Conservation (phyloP, 2,888 invertebrate genomes). For the Eremobia ochroleuca region DNA sequence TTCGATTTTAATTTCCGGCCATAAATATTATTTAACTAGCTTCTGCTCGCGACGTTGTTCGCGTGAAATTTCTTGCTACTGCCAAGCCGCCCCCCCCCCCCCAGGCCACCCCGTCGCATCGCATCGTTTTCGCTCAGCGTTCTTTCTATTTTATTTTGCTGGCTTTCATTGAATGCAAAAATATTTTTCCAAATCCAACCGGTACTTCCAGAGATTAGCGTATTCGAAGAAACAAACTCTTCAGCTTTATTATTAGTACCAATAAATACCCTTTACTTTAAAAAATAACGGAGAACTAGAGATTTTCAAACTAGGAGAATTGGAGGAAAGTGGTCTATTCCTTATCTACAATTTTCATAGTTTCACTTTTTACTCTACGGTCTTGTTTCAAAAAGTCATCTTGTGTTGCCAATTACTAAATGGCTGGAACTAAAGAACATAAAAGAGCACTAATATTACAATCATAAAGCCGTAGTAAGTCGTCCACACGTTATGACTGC, state of each 20-base stretch:
- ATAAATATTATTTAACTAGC: neutral
- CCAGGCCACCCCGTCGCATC: neutral
- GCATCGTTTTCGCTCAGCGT: neutral
- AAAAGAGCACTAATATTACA: constrained; percentile 33
- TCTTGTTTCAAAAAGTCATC: neutral
- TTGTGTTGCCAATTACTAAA: constrained; percentile 20
- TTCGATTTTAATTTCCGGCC: neutral
- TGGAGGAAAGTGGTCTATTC: neutral
- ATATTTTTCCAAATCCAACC: too few species aligned
- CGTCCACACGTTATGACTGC: constrained; percentile 23
- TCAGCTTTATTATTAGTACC: too few species aligned
- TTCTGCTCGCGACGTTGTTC: neutral
- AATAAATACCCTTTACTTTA: neutral
- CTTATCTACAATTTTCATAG: neutral
- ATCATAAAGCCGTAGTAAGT: constrained; percentile 42
- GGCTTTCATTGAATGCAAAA: too few species aligned
- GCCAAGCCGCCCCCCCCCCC: too few species aligned
- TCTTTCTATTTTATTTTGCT: neutral
- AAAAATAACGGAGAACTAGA: neutral
- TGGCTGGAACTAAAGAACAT: constrained; percentile 23
- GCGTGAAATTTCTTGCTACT: neutral
- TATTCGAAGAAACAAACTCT: neutral
- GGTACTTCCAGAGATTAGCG: too few species aligned
- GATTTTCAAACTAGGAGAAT: neutral
- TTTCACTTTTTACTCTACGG: too few species aligned